Evolutionary conservation across 2,797 vertebrate genomes (phyloP), one percentile per base, ranked within the genome.

Genomic region (Apogon talboti): DNA sequence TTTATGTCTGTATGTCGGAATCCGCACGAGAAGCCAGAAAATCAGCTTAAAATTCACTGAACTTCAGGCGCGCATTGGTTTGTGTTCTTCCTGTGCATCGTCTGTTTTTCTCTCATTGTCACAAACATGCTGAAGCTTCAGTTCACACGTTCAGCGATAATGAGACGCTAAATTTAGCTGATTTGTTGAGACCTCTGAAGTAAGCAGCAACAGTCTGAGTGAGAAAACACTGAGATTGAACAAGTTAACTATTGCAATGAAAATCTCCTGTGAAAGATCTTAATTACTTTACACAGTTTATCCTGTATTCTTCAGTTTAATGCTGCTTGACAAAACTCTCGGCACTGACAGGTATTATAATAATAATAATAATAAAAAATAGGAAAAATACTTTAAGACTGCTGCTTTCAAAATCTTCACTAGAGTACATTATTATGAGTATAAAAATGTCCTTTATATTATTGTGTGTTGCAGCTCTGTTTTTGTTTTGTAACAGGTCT

Each of bases 141-240:
- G 41, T 74, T 79, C 62, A 41, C 60, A 58, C 65, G 19, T 71
- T 66, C 9, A 46, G 69, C 13, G 70, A 79, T 46, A 82, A 79
- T 18, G 51, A 42, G 35, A n/a, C 0, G 38, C 56, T 79, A 75
- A 74, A 86, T 66, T 71, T 68, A 84, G 64, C 49, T 5, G 7
- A 16, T 57, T 43, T 47, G 48, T 44, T 11, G 3, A 41, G 14
- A 69, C 44, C 56, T 56, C 18, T 37, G 63, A 69, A 33, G 9
- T 46, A 43, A 57, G 15, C 45, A 42, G 49, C 18, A 56, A 33
- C 46, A 11, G 7, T 24, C 11, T 21, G 15, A 55, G 49, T 5
- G 4, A 55, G 35, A 13, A 65, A 24, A 45, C 0, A 11, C 10
- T 4, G 12, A 30, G 15, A 51, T 44, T 5, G 2, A 71, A 47